Conservation (phyloP, 30 jellyfish, hydroid and myxozoan genomes). For the Cassiopea andromeda region DNA sequence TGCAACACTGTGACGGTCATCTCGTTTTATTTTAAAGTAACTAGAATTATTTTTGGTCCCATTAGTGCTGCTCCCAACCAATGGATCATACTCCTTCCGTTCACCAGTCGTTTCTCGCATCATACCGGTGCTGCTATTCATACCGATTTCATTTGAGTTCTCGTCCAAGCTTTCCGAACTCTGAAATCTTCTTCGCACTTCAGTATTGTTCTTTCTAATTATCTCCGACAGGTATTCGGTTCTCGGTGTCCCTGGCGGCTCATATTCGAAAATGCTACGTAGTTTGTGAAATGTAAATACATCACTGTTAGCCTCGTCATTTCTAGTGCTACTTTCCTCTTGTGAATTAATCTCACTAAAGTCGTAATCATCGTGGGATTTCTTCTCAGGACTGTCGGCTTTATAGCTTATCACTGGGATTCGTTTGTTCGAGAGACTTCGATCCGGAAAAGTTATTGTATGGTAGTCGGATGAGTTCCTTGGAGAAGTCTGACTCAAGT, state of each 20-base stretch:
- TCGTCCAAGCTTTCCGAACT: constrained; percentile 35
- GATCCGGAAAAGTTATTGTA: constrained; percentile 29
- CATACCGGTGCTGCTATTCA: background rate
- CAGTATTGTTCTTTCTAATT: constrained; percentile 43
- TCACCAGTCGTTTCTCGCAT: background rate
- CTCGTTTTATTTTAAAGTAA: background rate
- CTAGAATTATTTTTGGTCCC: background rate
- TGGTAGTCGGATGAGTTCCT: background rate
- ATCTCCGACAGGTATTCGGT: constrained; percentile 69
- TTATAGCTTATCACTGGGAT: constrained; percentile 41
- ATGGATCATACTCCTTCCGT: background rate
- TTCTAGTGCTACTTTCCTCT: background rate
- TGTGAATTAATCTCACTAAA: background rate
- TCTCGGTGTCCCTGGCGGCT: constrained; percentile 42
- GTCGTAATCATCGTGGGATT: background rate
- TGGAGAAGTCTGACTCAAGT: background rate
- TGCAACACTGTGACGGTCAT: background rate
- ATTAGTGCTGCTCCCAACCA: background rate
- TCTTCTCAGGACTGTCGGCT: constrained; percentile 23
- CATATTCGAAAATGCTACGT: constrained; percentile 61
- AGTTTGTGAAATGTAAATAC: constrained; percentile 40
- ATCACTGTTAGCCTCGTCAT: background rate
- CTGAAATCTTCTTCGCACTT: constrained; percentile 38
- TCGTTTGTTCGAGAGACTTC: constrained; percentile 32
- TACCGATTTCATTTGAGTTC: background rate